A percentile compares a stretch with the other conserved stretches of the same genome.
phyloP scores from a whole-genome alignment of 2,113 vertebrate species.

The Ptilorrhoa leucosticta region DNA sequence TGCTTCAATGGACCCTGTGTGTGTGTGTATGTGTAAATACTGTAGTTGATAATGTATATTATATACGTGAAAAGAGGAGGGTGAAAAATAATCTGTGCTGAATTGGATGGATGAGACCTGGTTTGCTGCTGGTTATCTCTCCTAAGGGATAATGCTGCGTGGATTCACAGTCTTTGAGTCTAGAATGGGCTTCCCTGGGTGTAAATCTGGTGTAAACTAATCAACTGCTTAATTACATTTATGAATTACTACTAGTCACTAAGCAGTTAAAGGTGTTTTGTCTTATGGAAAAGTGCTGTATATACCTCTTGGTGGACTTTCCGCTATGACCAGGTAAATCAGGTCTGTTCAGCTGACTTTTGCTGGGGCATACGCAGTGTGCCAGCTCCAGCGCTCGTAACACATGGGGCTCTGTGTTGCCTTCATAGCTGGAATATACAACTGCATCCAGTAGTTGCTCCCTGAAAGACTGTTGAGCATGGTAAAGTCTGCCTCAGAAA shows the following conservation, averaged over 20 bases:
- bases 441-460: background rate
- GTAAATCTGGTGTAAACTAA: background rate
- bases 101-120: background rate
- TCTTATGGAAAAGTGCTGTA: background rate
- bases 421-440: background rate
- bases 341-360: background rate
- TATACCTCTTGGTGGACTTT: background rate
- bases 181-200: background rate
- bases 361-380: background rate
- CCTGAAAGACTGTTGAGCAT: background rate
- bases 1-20: background rate
- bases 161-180: background rate
- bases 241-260: background rate
- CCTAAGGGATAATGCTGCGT: background rate
- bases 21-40: background rate
- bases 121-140: background rate
- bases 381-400: background rate
- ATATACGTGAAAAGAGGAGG: background rate
- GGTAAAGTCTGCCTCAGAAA: background rate
- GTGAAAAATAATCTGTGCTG: background rate
- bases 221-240: background rate
- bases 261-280: background rate
- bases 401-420: rapidly evolving
- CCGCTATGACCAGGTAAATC: background rate
- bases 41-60: background rate